phyloP scores from a whole-genome alignment of 2,888 invertebrate species.

The Andrena camellia region DNA sequence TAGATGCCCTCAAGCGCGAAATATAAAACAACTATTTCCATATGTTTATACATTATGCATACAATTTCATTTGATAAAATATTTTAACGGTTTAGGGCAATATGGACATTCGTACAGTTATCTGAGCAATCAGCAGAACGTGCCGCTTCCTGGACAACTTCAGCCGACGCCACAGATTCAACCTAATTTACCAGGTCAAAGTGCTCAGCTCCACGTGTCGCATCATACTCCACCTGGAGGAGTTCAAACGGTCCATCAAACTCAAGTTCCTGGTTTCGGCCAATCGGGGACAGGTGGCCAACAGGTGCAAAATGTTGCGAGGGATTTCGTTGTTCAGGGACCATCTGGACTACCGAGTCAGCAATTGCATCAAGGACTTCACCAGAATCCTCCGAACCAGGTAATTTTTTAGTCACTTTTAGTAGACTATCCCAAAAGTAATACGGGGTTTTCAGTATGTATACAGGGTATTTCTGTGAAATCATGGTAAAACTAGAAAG shows the following conservation, averaged over 20 bases:
- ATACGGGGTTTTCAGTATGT: no score
- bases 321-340: constrained; percentile 79
- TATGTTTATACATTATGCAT: neutral
- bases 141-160: constrained; percentile 81
- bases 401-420: constrained; percentile 53
- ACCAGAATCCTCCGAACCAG: constrained; percentile 75
- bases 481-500: no score
- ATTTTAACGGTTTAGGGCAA: constrained; percentile 68
- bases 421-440: neutral
- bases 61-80: no score
- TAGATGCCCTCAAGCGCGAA: no score
- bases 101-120: constrained; percentile 80
- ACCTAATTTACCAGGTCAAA: constrained; percentile 81
- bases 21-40: no score
- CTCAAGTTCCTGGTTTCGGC: constrained; percentile 79
- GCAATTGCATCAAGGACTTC: constrained; percentile 77
- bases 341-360: constrained; percentile 73
- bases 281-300: constrained; percentile 75
- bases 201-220: constrained; percentile 82
- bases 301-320: constrained; percentile 75
- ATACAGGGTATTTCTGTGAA: no score
- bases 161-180: constrained; percentile 78
- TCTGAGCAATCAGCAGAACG: constrained; percentile 76
- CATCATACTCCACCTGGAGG: constrained; percentile 82
- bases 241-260: constrained; percentile 83